These are phyloP conservation scores for Drosophila barbarae DNA, from an alignment of 2,888 invertebrate species.

Conservation along the genomic window DNA sequence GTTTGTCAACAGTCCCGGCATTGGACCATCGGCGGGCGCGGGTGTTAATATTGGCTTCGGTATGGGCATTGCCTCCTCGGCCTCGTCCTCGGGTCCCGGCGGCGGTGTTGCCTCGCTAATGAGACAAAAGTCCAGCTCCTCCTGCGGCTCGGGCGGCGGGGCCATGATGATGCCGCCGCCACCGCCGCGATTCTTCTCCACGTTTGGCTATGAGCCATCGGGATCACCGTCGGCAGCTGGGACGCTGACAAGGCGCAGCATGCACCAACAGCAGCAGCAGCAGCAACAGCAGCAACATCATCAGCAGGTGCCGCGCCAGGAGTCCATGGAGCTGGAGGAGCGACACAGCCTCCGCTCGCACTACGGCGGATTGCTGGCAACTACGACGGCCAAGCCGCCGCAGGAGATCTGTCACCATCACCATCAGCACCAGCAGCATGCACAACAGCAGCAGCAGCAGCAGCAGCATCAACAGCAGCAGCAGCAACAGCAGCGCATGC, in stretches of 20 bases:
- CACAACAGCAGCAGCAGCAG: constrained; percentile 68
- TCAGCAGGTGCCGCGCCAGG: constrained; percentile 53
- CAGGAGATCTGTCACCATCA: constrained; percentile 77
- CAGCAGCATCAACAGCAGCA: constrained; percentile 68
- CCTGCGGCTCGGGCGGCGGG: constrained; percentile 48
- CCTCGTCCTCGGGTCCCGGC: constrained; percentile 10
- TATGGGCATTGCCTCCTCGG: constrained; percentile 5
- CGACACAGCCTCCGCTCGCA: constrained; percentile 68
- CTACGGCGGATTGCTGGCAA: constrained; percentile 59
- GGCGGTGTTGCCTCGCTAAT: constrained; percentile 62
- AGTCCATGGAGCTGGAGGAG: constrained; percentile 77
- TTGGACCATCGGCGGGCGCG: constrained; percentile 23
- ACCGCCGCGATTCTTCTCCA: constrained; percentile 77
- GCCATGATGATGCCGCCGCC: constrained; percentile 57
- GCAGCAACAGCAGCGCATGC: constrained; percentile 44
- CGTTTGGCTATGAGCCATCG: constrained; percentile 78
- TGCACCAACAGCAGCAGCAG: constrained; percentile 53
- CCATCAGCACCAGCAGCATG: constrained; percentile 78
- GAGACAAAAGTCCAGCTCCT: constrained; percentile 78
- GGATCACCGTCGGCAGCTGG: constrained; percentile 39
- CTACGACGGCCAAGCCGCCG: constrained; percentile 54
- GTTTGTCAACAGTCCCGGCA: constrained; percentile 68
- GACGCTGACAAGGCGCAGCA: constrained; percentile 69
- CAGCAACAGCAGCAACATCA: constrained; percentile 48
- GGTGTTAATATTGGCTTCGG: constrained; percentile 20